These are phyloP conservation scores for Brachyhypopomus occidentalis DNA, from an alignment of 2,113 vertebrate species.

Conservation along the genomic window DNA sequence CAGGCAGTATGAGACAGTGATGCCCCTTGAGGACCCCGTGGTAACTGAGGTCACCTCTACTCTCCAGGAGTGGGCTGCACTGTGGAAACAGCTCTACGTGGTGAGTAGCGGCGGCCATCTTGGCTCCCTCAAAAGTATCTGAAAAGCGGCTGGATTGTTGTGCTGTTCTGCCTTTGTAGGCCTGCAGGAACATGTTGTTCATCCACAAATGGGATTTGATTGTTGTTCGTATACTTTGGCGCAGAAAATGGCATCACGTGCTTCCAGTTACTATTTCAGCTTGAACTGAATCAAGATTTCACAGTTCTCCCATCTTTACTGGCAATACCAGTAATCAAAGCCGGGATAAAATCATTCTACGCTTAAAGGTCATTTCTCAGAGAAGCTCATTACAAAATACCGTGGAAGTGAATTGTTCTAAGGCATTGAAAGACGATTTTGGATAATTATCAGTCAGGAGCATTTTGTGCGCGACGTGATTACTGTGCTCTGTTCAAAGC, in stretches of 20 bases:
- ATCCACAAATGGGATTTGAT: not conserved
- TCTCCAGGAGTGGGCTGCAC: constrained; percentile 91
- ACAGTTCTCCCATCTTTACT: not conserved
- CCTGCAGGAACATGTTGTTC: no score
- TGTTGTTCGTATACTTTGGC: not conserved
- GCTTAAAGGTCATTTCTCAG: not conserved
- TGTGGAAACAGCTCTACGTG: constrained; percentile 98
- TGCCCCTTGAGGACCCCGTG: constrained; percentile 90
- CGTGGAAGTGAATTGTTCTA: constrained; percentile 11
- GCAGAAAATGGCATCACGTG: no score
- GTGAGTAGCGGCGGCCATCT: constrained; percentile 72
- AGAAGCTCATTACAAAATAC: constrained; percentile 21
- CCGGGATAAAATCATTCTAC: not conserved
- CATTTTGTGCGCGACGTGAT: constrained; percentile 35
- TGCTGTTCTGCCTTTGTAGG: not conserved
- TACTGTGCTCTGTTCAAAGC: not conserved
- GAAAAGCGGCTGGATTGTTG: not conserved
- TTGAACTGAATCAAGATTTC: not conserved
- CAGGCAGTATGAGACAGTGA: constrained; percentile 92
- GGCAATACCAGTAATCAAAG: constrained; percentile 12
- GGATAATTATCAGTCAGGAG: constrained; percentile 33
- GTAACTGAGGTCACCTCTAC: constrained; percentile 92
- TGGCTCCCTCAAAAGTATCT: not conserved
- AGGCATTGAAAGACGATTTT: constrained; percentile 14
- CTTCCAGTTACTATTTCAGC: not conserved